These are phyloP conservation scores for Anthonomus grandis DNA, from an alignment of 1,140 invertebrate genomes.

Conservation along the genomic window DNA sequence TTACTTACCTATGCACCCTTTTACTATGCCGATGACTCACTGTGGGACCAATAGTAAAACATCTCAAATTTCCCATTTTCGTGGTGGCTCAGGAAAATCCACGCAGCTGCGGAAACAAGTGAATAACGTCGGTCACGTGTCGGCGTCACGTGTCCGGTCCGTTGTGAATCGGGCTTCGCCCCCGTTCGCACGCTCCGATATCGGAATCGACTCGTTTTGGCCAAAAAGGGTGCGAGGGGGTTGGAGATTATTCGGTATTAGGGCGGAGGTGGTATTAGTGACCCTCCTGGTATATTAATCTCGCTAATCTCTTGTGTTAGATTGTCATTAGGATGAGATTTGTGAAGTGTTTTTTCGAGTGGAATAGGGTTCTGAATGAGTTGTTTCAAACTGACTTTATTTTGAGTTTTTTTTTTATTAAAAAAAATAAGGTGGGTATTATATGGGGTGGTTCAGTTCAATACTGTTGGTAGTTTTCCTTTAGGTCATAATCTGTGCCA, in stretches of 20 bases:
- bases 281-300: slow-evolving; percentile 3
- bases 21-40: too few species aligned
- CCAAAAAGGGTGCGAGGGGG: not conserved
- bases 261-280: not conserved
- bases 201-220: slow-evolving; percentile 2
- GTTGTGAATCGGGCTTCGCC: slow-evolving; percentile 18
- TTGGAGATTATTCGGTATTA: slow-evolving; percentile 13
- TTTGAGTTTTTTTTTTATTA: too few species aligned
- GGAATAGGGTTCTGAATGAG: too few species aligned
- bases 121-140: slow-evolving; percentile 20
- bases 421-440: too few species aligned
- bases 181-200: slow-evolving; percentile 16
- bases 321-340: slow-evolving; percentile 14
- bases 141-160: slow-evolving; percentile 7
- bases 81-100: slow-evolving; percentile 23
- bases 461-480: too few species aligned
- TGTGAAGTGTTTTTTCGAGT: too few species aligned
- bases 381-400: too few species aligned
- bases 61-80: slow-evolving; percentile 22
- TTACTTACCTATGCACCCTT: too few species aligned
- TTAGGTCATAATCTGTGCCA: too few species aligned
- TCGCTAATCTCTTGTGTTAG: slow-evolving; percentile 13
- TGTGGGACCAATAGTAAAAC: too few species aligned
- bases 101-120: slow-evolving; percentile 26
- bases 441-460: too few species aligned